These are phyloP conservation scores for Eupsittula cactorum DNA, from an alignment of 2,113 vertebrate species.

Conservation along the genomic window DNA sequence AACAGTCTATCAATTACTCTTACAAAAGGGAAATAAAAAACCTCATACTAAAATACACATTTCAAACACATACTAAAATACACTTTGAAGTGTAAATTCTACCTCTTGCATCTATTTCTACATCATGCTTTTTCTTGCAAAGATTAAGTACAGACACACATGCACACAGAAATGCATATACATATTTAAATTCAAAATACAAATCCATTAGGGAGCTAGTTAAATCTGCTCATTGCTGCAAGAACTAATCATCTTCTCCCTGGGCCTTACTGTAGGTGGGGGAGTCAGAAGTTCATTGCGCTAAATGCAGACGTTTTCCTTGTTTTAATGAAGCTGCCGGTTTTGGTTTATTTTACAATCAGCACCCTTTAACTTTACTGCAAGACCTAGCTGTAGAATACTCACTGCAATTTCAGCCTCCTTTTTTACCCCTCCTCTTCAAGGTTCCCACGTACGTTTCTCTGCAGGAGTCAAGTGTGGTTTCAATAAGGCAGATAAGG, in stretches of 20 bases:
- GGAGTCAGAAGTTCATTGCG: slow-evolving; percentile 40
- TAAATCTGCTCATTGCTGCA: slow-evolving; percentile 2
- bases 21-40: slow-evolving; percentile 28
- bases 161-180: background rate
- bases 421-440: slow-evolving; percentile 31
- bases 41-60: background rate
- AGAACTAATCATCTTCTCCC: slow-evolving; percentile 34
- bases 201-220: slow-evolving; percentile 17
- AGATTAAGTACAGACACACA: background rate
- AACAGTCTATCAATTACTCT: slow-evolving; percentile 66
- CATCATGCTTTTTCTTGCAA: slow-evolving; percentile 17
- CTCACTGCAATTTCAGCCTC: slow-evolving; percentile 61
- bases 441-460: slow-evolving; percentile 31
- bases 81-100: slow-evolving; percentile 45
- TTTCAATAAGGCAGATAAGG: slow-evolving; percentile 63
- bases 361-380: slow-evolving; percentile 23
- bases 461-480: slow-evolving; percentile 25
- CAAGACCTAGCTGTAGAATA: slow-evolving; percentile 7
- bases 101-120: slow-evolving; percentile 3
- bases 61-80: slow-evolving; percentile 51
- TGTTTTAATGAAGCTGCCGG: background rate
- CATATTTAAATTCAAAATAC: slow-evolving; percentile 28
- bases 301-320: slow-evolving; percentile 9
- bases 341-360: slow-evolving; percentile 28
- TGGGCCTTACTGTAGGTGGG: background rate